Evolutionary conservation across 2,888 invertebrate genomes (phyloP).

Genomic region (Dione juno): DNA sequence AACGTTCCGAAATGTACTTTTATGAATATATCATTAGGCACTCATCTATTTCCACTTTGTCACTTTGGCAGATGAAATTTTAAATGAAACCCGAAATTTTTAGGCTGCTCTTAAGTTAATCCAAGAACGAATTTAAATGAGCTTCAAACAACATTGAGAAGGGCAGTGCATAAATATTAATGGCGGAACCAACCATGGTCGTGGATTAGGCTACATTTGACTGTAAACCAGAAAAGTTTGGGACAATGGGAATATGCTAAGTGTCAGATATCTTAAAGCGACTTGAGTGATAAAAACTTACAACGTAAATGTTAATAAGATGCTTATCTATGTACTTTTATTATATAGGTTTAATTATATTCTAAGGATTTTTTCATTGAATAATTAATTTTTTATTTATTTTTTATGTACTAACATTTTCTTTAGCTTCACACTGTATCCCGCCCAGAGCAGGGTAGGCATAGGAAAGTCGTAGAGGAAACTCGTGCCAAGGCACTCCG

Average conservation of each 20-base stretch:
- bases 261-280: not conserved
- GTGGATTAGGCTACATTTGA: constrained; percentile 57
- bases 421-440: too few relatives aligned
- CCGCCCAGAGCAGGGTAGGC: too few relatives aligned
- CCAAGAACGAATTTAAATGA: constrained; percentile 78
- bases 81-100: constrained; percentile 66
- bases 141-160: constrained; percentile 72
- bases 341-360: too few relatives aligned
- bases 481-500: too few relatives aligned
- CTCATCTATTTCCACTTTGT: constrained; percentile 49
- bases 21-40: constrained; percentile 33
- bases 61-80: constrained; percentile 59
- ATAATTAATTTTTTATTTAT: too few relatives aligned
- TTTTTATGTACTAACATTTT: too few relatives aligned
- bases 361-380: too few relatives aligned
- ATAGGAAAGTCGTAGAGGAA: too few relatives aligned
- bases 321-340: too few relatives aligned
- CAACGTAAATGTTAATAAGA: not conserved
- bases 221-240: constrained; percentile 31
- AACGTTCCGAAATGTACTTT: constrained; percentile 32
- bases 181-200: constrained; percentile 69
- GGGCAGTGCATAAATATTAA: constrained; percentile 78
- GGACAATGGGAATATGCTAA: not conserved
- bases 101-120: constrained; percentile 69
- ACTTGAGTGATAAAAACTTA: not conserved